Percentiles rank a stretch among this genome's conserved stretches.
Evolutionary conservation across 2,888 invertebrate species (phyloP).

Genomic region (Himalopsyche anomala): DNA sequence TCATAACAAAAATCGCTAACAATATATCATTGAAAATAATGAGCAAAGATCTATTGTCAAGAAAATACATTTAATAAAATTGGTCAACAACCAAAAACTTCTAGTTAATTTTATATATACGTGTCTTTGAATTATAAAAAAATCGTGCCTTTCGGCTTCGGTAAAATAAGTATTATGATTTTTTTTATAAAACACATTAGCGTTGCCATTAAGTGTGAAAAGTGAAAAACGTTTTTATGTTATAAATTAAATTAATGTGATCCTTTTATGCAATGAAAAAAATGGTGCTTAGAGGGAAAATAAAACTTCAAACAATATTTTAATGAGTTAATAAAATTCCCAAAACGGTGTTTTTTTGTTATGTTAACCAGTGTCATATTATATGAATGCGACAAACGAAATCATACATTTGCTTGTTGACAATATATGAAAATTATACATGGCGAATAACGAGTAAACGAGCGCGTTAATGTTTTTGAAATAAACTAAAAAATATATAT

Average conservation of each 20-base stretch:
- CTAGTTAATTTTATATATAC: too few relatives aligned
- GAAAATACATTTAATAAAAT: too few relatives aligned
- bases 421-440: too few relatives aligned
- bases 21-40: too few relatives aligned
- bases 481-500: too few relatives aligned
- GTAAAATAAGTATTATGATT: background rate
- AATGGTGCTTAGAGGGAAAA: background rate
- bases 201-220: background rate
- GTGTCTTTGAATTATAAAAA: too few relatives aligned
- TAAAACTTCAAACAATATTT: constrained; percentile 5
- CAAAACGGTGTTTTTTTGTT: background rate
- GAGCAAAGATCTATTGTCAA: too few relatives aligned
- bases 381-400: background rate
- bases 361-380: background rate
- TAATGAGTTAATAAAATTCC: background rate
- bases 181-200: background rate
- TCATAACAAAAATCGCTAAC: too few relatives aligned
- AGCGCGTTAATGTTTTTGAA: too few relatives aligned
- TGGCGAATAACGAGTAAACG: too few relatives aligned
- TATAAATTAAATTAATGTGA: background rate
- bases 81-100: too few relatives aligned
- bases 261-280: background rate
- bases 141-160: too few relatives aligned
- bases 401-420: background rate
- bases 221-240: background rate